These are phyloP conservation scores for Balanococcus diminutus DNA, from an alignment of 2,888 invertebrate genomes.

Conservation along the genomic window DNA sequence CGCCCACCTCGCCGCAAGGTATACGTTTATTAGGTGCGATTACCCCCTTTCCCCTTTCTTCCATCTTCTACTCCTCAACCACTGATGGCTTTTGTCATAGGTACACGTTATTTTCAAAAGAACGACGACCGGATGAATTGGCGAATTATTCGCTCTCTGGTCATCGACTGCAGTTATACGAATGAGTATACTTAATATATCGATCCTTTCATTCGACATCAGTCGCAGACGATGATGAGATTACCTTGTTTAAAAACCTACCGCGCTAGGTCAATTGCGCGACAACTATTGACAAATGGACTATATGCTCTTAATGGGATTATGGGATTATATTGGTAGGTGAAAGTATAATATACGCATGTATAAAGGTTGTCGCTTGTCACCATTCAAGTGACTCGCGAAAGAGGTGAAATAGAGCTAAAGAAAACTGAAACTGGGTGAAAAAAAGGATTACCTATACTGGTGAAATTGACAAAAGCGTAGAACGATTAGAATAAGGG, in stretches of 20 bases:
- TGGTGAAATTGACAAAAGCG: no score
- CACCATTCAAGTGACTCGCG: not conserved
- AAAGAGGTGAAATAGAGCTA: not conserved
- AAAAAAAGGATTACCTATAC: not conserved
- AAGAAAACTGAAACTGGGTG: not conserved
- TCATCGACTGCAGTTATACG: not conserved
- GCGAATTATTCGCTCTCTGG: not conserved
- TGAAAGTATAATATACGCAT: no score
- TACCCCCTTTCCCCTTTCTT: not conserved
- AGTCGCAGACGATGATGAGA: not conserved
- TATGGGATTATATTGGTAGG: not conserved
- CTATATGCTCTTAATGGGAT: not conserved
- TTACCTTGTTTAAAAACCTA: not conserved
- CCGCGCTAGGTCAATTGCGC: not conserved
- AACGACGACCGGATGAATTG: not conserved
- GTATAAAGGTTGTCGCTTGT: no score
- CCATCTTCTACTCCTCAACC: no score
- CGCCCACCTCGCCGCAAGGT: not conserved
- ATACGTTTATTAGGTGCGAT: not conserved
- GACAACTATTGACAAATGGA: not conserved
- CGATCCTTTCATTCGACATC: not conserved
- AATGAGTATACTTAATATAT: not conserved
- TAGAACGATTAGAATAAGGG: no score
- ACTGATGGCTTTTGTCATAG: no score
- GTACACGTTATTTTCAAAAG: no score